These are phyloP conservation scores for Ceratosolen solmsi DNA, from an alignment of 1,140 invertebrate genomes.

Conservation along the genomic window DNA sequence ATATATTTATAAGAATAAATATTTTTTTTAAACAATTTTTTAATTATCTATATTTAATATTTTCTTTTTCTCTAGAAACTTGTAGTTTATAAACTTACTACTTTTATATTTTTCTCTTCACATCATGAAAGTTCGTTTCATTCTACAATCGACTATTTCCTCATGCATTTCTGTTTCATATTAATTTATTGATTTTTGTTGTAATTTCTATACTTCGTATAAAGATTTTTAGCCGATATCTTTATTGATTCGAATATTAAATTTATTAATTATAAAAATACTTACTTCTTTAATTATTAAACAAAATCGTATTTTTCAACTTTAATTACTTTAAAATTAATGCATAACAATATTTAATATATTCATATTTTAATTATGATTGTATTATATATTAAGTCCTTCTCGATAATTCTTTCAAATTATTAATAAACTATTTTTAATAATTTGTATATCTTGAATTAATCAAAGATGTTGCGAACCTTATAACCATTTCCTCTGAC, in stretches of 20 bases:
- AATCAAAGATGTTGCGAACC: slow-evolving; percentile 14
- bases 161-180: slow-evolving; percentile 13
- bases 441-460: slow-evolving; percentile 6
- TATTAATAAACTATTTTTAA: neutral
- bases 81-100: neutral
- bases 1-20: too few species aligned
- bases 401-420: neutral
- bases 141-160: slow-evolving; percentile 27
- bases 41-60: neutral
- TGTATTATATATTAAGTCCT: neutral
- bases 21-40: neutral
- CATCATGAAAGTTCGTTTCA: slow-evolving; percentile 21
- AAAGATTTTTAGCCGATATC: neutral
- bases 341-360: too few species aligned
- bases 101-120: slow-evolving; percentile 11
- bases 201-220: neutral
- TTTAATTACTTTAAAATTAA: neutral
- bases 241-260: neutral
- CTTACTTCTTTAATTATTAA: too few species aligned
- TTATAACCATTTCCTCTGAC: slow-evolving; percentile 23
- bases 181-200: neutral
- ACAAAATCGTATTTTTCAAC: neutral
- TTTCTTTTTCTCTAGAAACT: neutral
- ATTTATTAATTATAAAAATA: too few species aligned
- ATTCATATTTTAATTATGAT: too few species aligned